Percentiles rank a stretch among this genome's conserved stretches.
These are phyloP conservation scores for Vidua chalybeata DNA, from an alignment of 2,113 vertebrate genomes.

Conservation along the genomic window DNA sequence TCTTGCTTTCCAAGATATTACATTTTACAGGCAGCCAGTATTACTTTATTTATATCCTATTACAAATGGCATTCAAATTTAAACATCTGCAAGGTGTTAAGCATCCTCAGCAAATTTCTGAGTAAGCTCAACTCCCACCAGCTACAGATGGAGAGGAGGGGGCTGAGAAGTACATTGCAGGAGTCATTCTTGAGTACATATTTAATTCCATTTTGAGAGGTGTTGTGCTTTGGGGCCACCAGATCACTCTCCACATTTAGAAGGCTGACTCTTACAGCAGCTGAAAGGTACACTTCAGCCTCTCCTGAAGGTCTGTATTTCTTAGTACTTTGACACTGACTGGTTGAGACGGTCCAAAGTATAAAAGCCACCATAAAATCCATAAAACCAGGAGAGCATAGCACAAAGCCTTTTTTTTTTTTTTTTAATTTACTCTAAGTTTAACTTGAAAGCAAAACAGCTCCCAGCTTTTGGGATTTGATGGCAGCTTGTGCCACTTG, in stretches of 20 bases:
- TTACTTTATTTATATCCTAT: background rate
- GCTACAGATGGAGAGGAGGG: constrained; percentile 57
- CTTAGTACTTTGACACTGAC: background rate
- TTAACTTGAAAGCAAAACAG: background rate
- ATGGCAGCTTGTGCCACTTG: background rate
- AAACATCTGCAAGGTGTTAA: constrained; percentile 20
- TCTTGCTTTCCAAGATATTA: background rate
- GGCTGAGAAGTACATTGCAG: background rate
- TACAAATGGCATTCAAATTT: background rate
- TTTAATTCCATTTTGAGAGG: constrained; percentile 12
- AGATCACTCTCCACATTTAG: background rate
- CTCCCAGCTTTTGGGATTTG: background rate
- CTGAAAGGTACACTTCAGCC: background rate
- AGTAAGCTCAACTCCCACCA: constrained; percentile 42
- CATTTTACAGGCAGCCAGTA: background rate
- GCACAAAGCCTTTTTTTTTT: background rate
- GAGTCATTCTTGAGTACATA: constrained; percentile 6
- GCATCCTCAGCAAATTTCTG: constrained; percentile 4
- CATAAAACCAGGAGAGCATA: background rate
- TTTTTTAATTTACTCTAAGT: background rate
- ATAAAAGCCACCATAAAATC: background rate
- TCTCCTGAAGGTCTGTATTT: background rate
- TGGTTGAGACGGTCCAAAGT: background rate
- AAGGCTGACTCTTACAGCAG: background rate
- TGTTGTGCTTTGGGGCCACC: background rate